Base-by-base conservation (phyloP, 2,888 invertebrate genomes). In the Morpho helenor region DNA sequence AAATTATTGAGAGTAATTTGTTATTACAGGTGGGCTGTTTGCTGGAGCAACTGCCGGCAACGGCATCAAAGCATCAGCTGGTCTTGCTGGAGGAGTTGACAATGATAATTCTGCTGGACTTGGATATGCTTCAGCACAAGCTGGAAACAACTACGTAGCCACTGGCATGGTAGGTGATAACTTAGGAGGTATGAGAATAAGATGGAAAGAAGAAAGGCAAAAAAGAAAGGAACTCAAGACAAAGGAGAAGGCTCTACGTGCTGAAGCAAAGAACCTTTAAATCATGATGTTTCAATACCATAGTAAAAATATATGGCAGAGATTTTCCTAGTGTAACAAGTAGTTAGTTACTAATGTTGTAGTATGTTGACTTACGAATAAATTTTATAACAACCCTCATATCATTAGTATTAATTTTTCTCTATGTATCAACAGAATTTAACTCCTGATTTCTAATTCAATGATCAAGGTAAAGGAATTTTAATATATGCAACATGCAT, bases 31-130 rank as follows among this genome's bases (percentile, higher is more conserved):
- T 58, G 91, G 91, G 16, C 73, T 93, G 0, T 93, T 85, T 59
- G 93, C 94, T 47, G 92, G 91, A 42, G 93, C 93, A 1, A 92
- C 92, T 2, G 91, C 92, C 43, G 92, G 92, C 7, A 91, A 89
- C n/a, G 88, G 88, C 52, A 77, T 92, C 1, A 81, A 80, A 10
- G 92, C 92, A 0, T 76, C 80, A 31, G 90, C 92, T 2, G 92
- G 92, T 9, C 77, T 92, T 1, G 87, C 79, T 8, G 93, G 93
- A n/a, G 74, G 73, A 39, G 77, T 91, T 0, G 74, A 70, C 6
- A 86, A 75, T 8, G 82, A 77, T 9, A 80, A 78, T 9, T 75
- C 87, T 54, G 73, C 73, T 7, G 91, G 90, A n/a, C 72, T 68
- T 22, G 87, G 90, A 9, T 90, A 70, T 59, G 87, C 91, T 2